phyloP scores from a whole-genome alignment of 2,113 vertebrate species.

The Gallinago media region DNA sequence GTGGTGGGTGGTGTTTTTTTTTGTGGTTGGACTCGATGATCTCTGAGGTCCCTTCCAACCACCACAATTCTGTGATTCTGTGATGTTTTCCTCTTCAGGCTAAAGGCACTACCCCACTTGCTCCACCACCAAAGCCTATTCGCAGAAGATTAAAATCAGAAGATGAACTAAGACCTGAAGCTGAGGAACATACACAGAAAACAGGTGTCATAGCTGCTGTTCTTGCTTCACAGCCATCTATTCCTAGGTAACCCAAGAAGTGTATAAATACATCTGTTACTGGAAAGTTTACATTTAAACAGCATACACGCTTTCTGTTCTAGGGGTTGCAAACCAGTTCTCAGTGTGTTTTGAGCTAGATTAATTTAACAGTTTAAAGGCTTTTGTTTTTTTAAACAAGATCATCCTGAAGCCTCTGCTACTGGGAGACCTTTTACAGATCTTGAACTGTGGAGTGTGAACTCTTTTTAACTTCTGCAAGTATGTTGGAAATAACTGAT shows the following conservation, averaged over 20 bases:
- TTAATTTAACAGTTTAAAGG: not conserved
- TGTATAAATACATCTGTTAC: constrained; percentile 66
- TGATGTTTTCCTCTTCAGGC: constrained; percentile 74
- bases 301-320: not conserved
- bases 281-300: constrained; percentile 52
- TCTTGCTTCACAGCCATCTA: constrained; percentile 92
- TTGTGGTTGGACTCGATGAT: too few relatives aligned
- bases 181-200: constrained; percentile 91
- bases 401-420: not conserved
- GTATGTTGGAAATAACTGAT: not conserved
- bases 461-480: not conserved
- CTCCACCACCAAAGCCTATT: constrained; percentile 95
- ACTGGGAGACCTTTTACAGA: not conserved
- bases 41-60: too few relatives aligned
- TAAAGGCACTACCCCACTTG: constrained; percentile 91
- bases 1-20: too few relatives aligned
- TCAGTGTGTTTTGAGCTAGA: not conserved
- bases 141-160: constrained; percentile 97
- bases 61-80: too few relatives aligned
- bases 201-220: constrained; percentile 87
- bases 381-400: not conserved
- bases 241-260: constrained; percentile 87
- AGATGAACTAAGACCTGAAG: constrained; percentile 93
- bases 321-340: not conserved
- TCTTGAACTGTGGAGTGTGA: not conserved